phyloP scores from a whole-genome alignment of 64 coral and sea anemone species.

The Montipora foliosa region DNA sequence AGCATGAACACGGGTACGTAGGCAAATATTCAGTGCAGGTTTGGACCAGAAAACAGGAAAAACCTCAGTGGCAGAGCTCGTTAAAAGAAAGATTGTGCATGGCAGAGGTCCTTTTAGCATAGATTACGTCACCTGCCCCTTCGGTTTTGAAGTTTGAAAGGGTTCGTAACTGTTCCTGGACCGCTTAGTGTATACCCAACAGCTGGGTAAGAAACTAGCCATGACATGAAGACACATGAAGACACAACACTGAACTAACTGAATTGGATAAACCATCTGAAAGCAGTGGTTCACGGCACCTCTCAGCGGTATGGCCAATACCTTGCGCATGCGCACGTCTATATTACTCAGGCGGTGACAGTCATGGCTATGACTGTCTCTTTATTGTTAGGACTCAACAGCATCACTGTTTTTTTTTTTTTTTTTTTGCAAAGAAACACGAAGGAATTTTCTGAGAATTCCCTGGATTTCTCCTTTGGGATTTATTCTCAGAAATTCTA shows the following conservation, averaged over 20 bases:
- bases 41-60: neutral
- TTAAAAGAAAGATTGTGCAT: conserved; percentile 11
- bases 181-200: neutral
- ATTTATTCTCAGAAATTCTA: neutral
- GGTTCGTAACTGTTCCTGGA: neutral
- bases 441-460: neutral
- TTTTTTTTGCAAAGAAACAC: neutral
- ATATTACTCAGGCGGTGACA: neutral
- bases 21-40: conserved; percentile 25
- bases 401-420: neutral
- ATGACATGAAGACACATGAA: neutral
- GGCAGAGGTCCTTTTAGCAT: conserved; percentile 2
- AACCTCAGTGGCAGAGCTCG: neutral
- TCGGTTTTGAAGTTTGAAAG: neutral
- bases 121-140: neutral
- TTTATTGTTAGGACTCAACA: neutral
- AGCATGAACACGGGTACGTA: conserved; percentile 42
- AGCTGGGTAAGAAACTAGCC: neutral
- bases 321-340: neutral
- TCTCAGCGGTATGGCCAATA: neutral
- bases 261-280: neutral
- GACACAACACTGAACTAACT: conserved; percentile 3
- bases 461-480: neutral
- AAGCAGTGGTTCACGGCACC: neutral
- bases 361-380: neutral